Conservation (phyloP, 2,888 invertebrate genomes). For the Calephelis perditalis region DNA sequence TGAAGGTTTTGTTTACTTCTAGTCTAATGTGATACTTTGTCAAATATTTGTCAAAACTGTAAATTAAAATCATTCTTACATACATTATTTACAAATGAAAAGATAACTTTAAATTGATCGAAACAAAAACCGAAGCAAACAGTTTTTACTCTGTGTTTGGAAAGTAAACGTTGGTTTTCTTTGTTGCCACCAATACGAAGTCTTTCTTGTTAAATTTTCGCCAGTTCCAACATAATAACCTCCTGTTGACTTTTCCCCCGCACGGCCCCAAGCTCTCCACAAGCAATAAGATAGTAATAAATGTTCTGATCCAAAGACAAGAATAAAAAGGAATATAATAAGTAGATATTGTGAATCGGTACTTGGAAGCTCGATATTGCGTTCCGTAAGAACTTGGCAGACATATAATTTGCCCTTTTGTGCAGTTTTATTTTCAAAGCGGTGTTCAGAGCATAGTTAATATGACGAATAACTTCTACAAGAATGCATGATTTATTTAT, state of each 20-base stretch:
- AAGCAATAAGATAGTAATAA: conserved; percentile 76
- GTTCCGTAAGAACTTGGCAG: conserved; percentile 46
- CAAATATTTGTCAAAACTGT: too few species aligned
- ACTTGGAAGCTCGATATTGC: conserved; percentile 64
- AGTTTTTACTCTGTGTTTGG: conserved; percentile 17
- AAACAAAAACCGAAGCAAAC: too few species aligned
- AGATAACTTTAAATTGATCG: too few species aligned
- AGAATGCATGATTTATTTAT: too few species aligned
- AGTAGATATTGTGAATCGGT: conserved; percentile 68
- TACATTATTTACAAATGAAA: too few species aligned
- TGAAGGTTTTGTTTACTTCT: too few species aligned
- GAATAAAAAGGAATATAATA: conserved; percentile 67
- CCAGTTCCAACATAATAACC: conserved; percentile 73
- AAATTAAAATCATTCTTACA: too few species aligned
- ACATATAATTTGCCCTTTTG: conserved; percentile 35
- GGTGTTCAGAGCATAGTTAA: conserved; percentile 20
- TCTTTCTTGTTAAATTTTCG: conserved; percentile 67
- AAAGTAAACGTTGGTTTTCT: conserved; percentile 32
- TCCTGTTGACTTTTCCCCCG: conserved; percentile 63
- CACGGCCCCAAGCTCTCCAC: conserved; percentile 61
- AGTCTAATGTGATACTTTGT: too few species aligned
- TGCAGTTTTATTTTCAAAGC: conserved; percentile 30
- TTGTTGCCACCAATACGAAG: conserved; percentile 47
- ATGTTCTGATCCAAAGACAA: conserved; percentile 68
- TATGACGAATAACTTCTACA: neutral